Evolutionary conservation across 2,113 vertebrate species (phyloP).

Genomic region (Proteles cristata): DNA sequence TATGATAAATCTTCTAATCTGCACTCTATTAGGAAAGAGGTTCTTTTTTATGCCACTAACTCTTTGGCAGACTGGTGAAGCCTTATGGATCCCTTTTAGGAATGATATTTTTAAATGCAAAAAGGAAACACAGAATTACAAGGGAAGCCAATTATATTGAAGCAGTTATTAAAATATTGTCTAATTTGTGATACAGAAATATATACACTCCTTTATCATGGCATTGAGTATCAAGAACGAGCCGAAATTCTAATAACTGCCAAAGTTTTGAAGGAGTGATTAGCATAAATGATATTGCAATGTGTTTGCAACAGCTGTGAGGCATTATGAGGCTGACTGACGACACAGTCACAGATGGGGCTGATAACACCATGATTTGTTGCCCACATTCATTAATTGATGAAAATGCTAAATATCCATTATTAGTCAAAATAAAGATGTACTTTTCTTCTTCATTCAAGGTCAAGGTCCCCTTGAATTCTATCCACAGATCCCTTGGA

Average conservation of each 20-base stretch:
- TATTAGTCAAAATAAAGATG: conserved; percentile 47
- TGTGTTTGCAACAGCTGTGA: conserved; percentile 22
- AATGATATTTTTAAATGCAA: conserved; percentile 53
- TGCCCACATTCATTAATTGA: conserved; percentile 28
- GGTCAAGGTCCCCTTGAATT: conserved; percentile 45
- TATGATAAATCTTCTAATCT: background rate
- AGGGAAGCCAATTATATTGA: conserved; percentile 5
- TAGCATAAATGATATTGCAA: conserved; percentile 36
- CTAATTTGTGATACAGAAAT: conserved; percentile 25
- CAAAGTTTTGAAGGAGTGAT: conserved; percentile 34
- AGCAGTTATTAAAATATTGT: conserved; percentile 40
- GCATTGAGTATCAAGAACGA: conserved; percentile 35
- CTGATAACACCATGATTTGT: background rate
- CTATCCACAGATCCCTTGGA: conserved; percentile 4
- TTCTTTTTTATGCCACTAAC: background rate
- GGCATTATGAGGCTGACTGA: background rate
- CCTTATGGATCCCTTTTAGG: conserved; percentile 5
- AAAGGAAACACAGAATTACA: conserved; percentile 26
- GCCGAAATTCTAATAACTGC: background rate
- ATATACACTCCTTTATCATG: background rate
- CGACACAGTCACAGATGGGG: background rate
- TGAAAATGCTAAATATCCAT: conserved; percentile 48
- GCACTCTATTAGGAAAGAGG: background rate
- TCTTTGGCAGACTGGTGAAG: background rate
- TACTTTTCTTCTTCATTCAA: conserved; percentile 57